Base-by-base conservation (phyloP, 2,113 vertebrate species). In the Colaptes auratus region DNA sequence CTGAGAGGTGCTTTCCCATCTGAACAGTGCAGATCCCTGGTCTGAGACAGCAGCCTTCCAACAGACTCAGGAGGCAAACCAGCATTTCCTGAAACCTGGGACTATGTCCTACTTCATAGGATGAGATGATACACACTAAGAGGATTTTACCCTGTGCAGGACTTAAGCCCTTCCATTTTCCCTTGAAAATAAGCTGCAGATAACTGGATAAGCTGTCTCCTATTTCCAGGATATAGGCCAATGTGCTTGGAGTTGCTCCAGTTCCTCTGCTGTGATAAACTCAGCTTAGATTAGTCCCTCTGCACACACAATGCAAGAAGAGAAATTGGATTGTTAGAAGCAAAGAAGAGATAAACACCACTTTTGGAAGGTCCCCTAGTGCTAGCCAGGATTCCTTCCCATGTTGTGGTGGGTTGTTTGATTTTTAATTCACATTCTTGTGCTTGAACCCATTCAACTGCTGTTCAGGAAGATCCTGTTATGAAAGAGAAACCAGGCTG, bases 191-290 rank as follows among this genome's bases (percentile, higher is more conserved):
- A 79, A 92, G 55, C 46, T 66, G 56, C 63, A 79, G 66, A 73
- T 79, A 90, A 94, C 35, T 35, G 36, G 42, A 83, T 77, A 90
- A 90, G 55, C 35, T 59, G n/a, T 28, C 7, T 90, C 39, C 70
- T 84, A 15, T 82, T 95, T 90, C 73, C 89, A 93, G 75, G 71
- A 53, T 56, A 82, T 12, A 73, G n/a, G 39, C 50, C 71, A 95
- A 87, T 1, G 4, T 48, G 23, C 42, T 79, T 86, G 79, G 82
- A 86, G 42, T 13, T 90, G 55, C 46, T 96, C 55, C 80, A 73
- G 81, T 59, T 46, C 70, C 44, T 77, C 81, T 59, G 71, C 81
- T 92, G 86, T 52, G 63, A 86, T 65, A 87, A 89, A 35, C 39
- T 59, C 70, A 42, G 10, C 20, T 93, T 86, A 83, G 75, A 79